Percentiles rank a stretch among this genome's conserved stretches.
Conservation (phyloP, 2,888 invertebrate genomes). For the Doris montereyensis region DNA sequence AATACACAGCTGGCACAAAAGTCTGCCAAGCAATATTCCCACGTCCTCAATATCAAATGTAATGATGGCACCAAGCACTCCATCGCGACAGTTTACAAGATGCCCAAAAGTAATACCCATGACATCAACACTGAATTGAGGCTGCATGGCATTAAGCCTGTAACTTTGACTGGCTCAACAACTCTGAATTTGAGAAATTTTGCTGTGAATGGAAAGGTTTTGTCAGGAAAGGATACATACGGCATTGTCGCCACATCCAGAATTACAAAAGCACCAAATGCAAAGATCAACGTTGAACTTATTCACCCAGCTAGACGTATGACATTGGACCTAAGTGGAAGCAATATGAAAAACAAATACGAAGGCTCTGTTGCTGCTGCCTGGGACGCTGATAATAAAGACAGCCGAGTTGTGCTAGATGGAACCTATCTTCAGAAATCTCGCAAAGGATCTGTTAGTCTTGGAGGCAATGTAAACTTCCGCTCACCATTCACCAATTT, state of each 20-base stretch:
- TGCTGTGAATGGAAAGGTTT: slow-evolving; percentile 42
- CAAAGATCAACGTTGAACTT: slow-evolving; percentile 48
- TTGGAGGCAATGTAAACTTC: slow-evolving; percentile 26
- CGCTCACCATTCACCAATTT: slow-evolving; percentile 27
- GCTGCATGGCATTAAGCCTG: slow-evolving; percentile 43
- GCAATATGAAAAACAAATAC: too few relatives aligned
- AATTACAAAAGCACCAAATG: slow-evolving; percentile 39
- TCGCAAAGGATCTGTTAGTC: background rate
- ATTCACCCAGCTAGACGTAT: slow-evolving; percentile 50
- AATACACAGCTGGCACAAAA: slow-evolving; percentile 29
- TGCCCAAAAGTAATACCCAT: slow-evolving; percentile 38
- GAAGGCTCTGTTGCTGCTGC: too few relatives aligned
- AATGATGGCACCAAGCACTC: slow-evolving; percentile 47
- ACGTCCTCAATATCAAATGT: slow-evolving; percentile 47
- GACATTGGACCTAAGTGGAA: slow-evolving; percentile 47
- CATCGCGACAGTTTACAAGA: slow-evolving; percentile 47
- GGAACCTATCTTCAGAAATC: slow-evolving; percentile 5
- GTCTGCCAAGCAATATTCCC: slow-evolving; percentile 27
- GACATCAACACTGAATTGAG: slow-evolving; percentile 49
- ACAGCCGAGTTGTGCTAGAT: slow-evolving; percentile 1
- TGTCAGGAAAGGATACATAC: slow-evolving; percentile 46
- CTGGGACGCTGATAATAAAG: too few relatives aligned
- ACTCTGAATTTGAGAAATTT: slow-evolving; percentile 47
- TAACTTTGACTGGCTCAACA: slow-evolving; percentile 44
- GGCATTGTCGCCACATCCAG: slow-evolving; percentile 43